Base-by-base conservation (phyloP, 2,113 vertebrate genomes). In the Callorhinus ursinus region DNA sequence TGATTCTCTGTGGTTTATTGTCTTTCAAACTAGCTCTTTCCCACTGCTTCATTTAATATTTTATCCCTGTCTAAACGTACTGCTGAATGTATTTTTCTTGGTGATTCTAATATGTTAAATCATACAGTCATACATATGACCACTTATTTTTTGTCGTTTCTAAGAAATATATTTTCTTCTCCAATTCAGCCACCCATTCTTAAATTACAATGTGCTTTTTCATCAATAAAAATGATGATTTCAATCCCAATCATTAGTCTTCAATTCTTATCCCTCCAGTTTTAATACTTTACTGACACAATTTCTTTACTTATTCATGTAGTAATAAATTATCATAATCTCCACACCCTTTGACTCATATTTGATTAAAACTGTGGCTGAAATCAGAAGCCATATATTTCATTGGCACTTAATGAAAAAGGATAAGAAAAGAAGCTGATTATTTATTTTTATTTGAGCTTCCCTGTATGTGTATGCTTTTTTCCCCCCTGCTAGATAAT, bases 301-400 rank as follows among this genome's bases (percentile, higher is more conserved):
- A 80, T 69, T 55, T 53, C 36, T 88, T 89, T 84, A 89, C 51
- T 95, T 92, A 84, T 85, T 95, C 53, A 71, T 92, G 24, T 63
- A 33, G 77, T 42, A 92, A 49, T 85, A 69, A 71, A 72, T 89
- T 92, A 91, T 74, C n/a, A 71, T 63, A 85, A 63, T 71, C 53
- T 69, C 5, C 53, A 92, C 4, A 89, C 51, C 19, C 16, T 83
- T 84, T 84, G 88, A 92, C 22, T 92, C 46, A 84, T 36, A 84
- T 46, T 79, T 92, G 22, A 79, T 95, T 69, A 95, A 89, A 93
- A 80, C 21, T 85, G 53, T 65, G 89, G 19, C 31, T 63, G 11
- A 89, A 93, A 79, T 95, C 28, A 71, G 26, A 39, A 92, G n/a
- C 11, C 18, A 11, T 26, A 36, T 79, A 80, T 88, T 84, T 89